A percentile compares a stretch with the other conserved stretches of the same genome.
phyloP scores from a whole-genome alignment of 2,113 vertebrate genomes.

The Isichthys henryi region DNA sequence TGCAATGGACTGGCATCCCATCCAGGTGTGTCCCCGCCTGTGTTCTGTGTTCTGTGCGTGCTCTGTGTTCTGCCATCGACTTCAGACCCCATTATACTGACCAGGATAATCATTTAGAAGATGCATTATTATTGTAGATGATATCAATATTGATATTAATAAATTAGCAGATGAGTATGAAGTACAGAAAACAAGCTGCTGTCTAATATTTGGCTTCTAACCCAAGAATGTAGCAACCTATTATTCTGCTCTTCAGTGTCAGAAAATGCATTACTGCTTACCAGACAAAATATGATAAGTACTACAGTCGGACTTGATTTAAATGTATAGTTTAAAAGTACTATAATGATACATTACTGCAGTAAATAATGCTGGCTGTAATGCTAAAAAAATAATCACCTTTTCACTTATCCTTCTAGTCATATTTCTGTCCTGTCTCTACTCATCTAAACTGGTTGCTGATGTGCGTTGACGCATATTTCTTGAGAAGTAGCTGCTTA shows the following conservation, averaged over 20 bases:
- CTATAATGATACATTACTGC: conserved; percentile 47
- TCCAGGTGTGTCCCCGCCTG: background rate
- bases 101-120: background rate
- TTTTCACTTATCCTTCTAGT: conserved; percentile 51
- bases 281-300: conserved; percentile 35
- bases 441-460: conserved; percentile 29
- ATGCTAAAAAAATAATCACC: conserved; percentile 53
- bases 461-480: background rate
- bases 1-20: background rate
- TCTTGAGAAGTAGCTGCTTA: conserved; percentile 19
- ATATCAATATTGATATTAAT: background rate
- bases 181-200: background rate
- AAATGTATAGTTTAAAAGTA: conserved; percentile 31
- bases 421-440: conserved; percentile 29
- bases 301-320: conserved; percentile 36
- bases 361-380: conserved; percentile 38
- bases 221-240: background rate
- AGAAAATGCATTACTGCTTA: conserved; percentile 17
- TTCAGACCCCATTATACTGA: background rate
- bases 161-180: background rate
- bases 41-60: background rate
- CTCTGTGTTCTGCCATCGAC: background rate
- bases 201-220: background rate
- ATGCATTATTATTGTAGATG: background rate
- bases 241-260: background rate